Percentiles rank a stretch among this genome's conserved stretches.
Evolutionary conservation across 2,113 vertebrate genomes (phyloP).

Genomic region (Campylorhamphus procurvoides): DNA sequence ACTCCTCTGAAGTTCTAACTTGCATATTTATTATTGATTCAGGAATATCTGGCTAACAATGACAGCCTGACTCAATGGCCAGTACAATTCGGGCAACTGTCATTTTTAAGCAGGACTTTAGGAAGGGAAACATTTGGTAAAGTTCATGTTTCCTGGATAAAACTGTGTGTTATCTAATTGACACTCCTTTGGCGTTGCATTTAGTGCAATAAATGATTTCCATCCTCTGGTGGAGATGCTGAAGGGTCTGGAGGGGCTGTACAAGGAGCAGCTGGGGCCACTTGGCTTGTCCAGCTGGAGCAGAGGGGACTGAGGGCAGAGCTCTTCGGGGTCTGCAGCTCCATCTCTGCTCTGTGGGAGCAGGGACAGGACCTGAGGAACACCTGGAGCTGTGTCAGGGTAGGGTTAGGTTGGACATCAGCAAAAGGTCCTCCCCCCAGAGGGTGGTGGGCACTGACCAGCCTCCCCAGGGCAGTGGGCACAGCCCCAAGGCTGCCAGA

Average conservation of each 20-base stretch:
- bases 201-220: neutral
- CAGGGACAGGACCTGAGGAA: too few species aligned
- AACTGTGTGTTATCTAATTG: neutral
- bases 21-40: slow-evolving; percentile 44
- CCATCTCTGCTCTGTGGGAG: too few species aligned
- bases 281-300: too few species aligned
- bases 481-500: neutral
- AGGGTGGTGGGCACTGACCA: too few species aligned
- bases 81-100: neutral
- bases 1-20: slow-evolving; percentile 4
- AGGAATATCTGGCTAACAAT: neutral
- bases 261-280: too few species aligned
- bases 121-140: neutral
- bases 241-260: neutral
- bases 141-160: neutral
- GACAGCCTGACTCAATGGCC: neutral
- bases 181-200: neutral
- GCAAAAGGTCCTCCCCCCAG: too few species aligned
- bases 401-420: neutral
- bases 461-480: neutral
- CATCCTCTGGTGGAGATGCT: neutral
- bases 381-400: neutral
- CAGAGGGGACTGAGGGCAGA: too few species aligned
- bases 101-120: neutral
- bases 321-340: too few species aligned